These are phyloP conservation scores for Aldrovandia affinis DNA, from an alignment of 2,797 vertebrate genomes.

Conservation along the genomic window DNA sequence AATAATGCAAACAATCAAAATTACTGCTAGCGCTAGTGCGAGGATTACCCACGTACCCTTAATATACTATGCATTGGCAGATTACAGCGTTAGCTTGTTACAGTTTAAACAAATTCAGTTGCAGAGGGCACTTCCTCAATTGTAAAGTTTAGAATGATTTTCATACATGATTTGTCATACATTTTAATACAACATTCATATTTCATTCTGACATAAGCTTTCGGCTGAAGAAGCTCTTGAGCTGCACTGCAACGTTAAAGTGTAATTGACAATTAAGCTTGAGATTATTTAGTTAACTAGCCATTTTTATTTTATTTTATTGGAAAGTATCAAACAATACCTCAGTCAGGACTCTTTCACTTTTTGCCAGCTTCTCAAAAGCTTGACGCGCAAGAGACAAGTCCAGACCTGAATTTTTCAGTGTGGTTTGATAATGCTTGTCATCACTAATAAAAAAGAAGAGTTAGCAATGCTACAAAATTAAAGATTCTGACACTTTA, in stretches of 20 bases:
- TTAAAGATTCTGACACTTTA: not conserved
- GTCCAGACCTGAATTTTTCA: slow-evolving; percentile 56
- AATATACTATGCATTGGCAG: not conserved
- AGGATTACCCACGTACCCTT: not conserved
- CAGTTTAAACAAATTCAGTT: not conserved
- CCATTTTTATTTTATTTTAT: not conserved
- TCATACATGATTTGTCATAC: not conserved
- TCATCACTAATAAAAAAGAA: slow-evolving; percentile 49
- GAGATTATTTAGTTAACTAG: not conserved
- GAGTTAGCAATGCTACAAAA: not conserved
- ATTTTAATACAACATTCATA: too few relatives aligned
- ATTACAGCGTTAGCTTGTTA: not conserved
- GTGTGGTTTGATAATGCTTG: slow-evolving; percentile 60
- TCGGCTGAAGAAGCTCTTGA: not conserved
- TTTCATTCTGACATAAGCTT: not conserved
- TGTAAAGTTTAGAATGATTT: not conserved
- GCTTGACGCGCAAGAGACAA: slow-evolving; percentile 38
- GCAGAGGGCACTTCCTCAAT: not conserved
- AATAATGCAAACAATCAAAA: not conserved
- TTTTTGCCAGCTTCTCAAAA: slow-evolving; percentile 56
- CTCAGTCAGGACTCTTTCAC: slow-evolving; percentile 41
- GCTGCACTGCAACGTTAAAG: not conserved
- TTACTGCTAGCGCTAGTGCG: not conserved
- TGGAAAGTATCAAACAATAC: slow-evolving; percentile 43
- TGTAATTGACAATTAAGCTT: not conserved